phyloP scores from a whole-genome alignment of 2,113 vertebrate species.

The Pimephales promelas region DNA sequence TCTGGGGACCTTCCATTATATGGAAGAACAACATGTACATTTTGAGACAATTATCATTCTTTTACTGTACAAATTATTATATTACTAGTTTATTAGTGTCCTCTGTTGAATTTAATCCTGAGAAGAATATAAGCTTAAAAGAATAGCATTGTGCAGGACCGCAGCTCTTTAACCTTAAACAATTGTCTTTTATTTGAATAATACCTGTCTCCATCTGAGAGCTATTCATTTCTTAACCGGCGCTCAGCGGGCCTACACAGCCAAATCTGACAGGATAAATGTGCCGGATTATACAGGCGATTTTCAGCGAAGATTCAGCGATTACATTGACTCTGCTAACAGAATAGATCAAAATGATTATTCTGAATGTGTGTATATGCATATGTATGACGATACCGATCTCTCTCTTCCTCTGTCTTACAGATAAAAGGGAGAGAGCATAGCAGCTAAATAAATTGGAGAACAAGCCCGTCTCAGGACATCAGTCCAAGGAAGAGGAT shows the following conservation, averaged over 20 bases:
- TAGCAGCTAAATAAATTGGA: slow-evolving; percentile 64
- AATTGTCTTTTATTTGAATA: slow-evolving; percentile 18
- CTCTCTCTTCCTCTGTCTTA: slow-evolving; percentile 54
- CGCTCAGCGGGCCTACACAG: background rate
- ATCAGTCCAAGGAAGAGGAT: slow-evolving; percentile 61
- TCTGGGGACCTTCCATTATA: background rate
- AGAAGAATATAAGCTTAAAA: background rate
- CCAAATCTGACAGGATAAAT: slow-evolving; percentile 25
- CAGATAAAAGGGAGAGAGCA: slow-evolving; percentile 63
- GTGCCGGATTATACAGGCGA: background rate
- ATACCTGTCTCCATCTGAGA: slow-evolving; percentile 8
- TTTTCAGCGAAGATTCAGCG: slow-evolving; percentile 22
- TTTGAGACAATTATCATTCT: background rate
- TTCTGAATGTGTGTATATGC: slow-evolving; percentile 31
- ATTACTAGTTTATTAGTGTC: too few species aligned
- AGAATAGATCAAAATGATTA: slow-evolving; percentile 33
- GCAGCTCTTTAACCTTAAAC: background rate
- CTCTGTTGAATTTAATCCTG: background rate
- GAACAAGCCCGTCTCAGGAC: slow-evolving; percentile 53
- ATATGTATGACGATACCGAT: slow-evolving; percentile 46
- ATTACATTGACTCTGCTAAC: slow-evolving; percentile 28
- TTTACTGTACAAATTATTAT: background rate
- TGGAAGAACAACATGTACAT: background rate
- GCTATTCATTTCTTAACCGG: slow-evolving; percentile 26
- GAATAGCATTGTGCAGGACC: background rate